Evolutionary conservation across 2,113 vertebrate species (phyloP).

Genomic region (Synodontis membranacea): DNA sequence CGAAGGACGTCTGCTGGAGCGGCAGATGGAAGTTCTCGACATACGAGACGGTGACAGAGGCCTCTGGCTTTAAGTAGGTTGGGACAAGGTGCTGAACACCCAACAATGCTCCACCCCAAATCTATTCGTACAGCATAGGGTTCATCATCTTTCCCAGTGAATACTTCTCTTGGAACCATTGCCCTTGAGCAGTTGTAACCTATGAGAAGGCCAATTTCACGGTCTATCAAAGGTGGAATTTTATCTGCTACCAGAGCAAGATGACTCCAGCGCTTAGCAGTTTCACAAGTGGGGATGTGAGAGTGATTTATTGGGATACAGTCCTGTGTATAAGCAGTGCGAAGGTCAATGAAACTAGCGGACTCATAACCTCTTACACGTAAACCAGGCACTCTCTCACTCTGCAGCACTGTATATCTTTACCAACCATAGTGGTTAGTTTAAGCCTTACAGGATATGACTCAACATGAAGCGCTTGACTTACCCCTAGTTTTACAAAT

Average conservation of each 20-base stretch:
- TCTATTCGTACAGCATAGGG: constrained; percentile 29
- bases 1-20: neutral
- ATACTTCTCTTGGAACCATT: constrained; percentile 14
- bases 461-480: neutral
- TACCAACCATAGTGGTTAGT: constrained; percentile 9
- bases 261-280: constrained; percentile 1
- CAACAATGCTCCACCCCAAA: constrained; percentile 26
- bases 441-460: neutral
- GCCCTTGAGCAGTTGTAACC: constrained; percentile 1
- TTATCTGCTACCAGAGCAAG: constrained; percentile 23
- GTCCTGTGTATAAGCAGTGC: neutral
- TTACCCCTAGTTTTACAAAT: neutral
- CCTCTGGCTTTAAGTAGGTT: too few species aligned
- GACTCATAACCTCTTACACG: constrained; percentile 20
- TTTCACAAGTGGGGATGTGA: constrained; percentile 22
- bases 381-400: constrained; percentile 7
- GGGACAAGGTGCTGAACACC: neutral
- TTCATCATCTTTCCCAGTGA: constrained; percentile 16
- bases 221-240: neutral
- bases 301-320: constrained; percentile 7
- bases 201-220: constrained; percentile 34
- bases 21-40: constrained; percentile 15
- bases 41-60: neutral
- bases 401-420: neutral
- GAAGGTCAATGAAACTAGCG: neutral